Conservation (phyloP, 2,797 vertebrate genomes). For the Oryzias sinensis region DNA sequence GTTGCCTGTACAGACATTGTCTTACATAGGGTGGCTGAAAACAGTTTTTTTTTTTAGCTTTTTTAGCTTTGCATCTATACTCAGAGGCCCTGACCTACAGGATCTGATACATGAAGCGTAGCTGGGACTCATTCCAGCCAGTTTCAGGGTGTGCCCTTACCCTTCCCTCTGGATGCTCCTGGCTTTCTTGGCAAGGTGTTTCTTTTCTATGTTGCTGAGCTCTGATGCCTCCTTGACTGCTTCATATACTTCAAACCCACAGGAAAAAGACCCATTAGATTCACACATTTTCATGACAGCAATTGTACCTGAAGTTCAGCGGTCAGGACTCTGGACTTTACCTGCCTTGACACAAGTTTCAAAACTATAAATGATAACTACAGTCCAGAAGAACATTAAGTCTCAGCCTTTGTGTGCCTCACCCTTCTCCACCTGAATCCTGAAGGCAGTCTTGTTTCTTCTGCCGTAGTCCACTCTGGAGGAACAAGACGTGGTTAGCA, state of each 20-base stretch:
- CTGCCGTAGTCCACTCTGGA: conserved; percentile 90
- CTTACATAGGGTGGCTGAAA: too few relatives aligned
- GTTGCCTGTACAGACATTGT: too few relatives aligned
- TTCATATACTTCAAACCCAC: conserved; percentile 78
- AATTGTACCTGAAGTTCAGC: too few relatives aligned
- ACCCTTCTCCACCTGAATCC: conserved; percentile 96
- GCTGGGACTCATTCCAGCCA: background rate
- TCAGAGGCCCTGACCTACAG: too few relatives aligned
- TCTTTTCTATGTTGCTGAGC: conserved; percentile 76
- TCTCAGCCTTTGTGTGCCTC: conserved; percentile 8
- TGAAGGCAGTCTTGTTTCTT: conserved; percentile 91
- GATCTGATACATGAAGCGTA: too few relatives aligned
- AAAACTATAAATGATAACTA: background rate
- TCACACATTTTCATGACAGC: background rate
- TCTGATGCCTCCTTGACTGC: conserved; percentile 79
- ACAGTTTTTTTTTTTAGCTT: too few relatives aligned
- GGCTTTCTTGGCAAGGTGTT: conserved; percentile 86
- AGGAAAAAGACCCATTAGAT: background rate
- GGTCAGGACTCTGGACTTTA: too few relatives aligned
- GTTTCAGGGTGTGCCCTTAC: conserved; percentile 60
- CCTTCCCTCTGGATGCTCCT: conserved; percentile 72
- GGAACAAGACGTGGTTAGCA: conserved; percentile 2
- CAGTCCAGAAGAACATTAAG: background rate
- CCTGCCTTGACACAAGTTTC: too few relatives aligned
- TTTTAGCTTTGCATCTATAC: too few relatives aligned